These are phyloP conservation scores for Helogale parvula DNA, from an alignment of 2,113 vertebrate genomes.

Conservation along the genomic window DNA sequence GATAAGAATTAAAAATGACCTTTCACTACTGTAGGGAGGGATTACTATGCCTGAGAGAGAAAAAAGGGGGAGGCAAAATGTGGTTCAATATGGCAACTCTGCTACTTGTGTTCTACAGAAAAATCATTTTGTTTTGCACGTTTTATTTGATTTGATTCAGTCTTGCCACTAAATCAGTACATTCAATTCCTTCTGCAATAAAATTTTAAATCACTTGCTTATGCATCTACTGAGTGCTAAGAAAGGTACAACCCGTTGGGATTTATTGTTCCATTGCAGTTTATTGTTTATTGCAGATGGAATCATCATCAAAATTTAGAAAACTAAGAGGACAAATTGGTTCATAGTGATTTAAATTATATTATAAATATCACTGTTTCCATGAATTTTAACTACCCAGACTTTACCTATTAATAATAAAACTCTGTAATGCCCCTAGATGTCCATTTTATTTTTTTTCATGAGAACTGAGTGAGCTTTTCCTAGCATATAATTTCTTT, in stretches of 20 bases:
- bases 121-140: background rate
- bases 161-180: background rate
- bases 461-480: background rate
- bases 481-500: constrained; percentile 48
- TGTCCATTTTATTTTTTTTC: constrained; percentile 25
- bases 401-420: constrained; percentile 44
- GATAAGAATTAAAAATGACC: background rate
- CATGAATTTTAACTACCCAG: background rate
- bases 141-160: constrained; percentile 25
- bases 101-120: constrained; percentile 3
- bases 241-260: background rate
- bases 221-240: background rate
- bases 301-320: background rate
- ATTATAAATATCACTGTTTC: background rate
- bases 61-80: background rate
- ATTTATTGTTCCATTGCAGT: constrained; percentile 27
- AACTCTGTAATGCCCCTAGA: constrained; percentile 15
- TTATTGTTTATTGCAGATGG: background rate
- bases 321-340: constrained; percentile 20
- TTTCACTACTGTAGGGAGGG: background rate
- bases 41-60: background rate
- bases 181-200: background rate
- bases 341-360: constrained; percentile 7
- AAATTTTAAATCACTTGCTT: background rate
- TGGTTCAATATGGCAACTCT: constrained; percentile 32